These are phyloP conservation scores for Cremastinae sp. DNA, from an alignment of 2,888 invertebrate genomes.

Conservation along the genomic window DNA sequence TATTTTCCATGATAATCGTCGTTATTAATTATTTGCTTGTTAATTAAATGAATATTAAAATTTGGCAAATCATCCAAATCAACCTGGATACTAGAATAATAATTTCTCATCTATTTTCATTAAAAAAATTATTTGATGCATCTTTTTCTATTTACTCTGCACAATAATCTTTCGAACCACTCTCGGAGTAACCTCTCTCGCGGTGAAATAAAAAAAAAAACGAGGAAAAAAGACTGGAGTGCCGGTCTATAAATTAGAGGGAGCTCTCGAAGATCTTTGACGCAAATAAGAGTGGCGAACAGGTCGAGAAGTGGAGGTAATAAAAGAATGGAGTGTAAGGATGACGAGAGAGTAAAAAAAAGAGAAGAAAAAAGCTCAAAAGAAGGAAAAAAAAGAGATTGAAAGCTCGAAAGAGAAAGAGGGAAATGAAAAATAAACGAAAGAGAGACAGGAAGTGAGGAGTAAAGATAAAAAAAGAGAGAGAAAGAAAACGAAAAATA, in stretches of 20 bases:
- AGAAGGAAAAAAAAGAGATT: conserved; percentile 1
- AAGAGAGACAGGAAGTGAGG: background rate
- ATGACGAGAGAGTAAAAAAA: background rate
- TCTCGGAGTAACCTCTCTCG: background rate
- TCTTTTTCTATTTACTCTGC: too few species aligned
- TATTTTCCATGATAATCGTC: too few species aligned
- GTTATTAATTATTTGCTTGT: too few species aligned
- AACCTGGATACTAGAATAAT: too few species aligned
- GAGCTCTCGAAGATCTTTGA: conserved; percentile 50
- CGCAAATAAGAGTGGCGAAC: conserved; percentile 27
- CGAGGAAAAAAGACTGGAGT: background rate
- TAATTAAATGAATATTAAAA: too few species aligned
- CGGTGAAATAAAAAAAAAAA: background rate
- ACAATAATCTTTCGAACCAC: too few species aligned
- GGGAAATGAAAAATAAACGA: background rate
- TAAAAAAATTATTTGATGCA: background rate
- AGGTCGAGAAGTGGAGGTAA: conserved; percentile 10
- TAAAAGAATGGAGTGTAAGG: conserved; percentile 31
- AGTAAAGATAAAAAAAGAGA: conserved; percentile 1
- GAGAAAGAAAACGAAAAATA: background rate
- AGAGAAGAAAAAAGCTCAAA: background rate
- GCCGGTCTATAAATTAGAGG: conserved; percentile 8
- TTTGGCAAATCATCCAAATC: too few species aligned
- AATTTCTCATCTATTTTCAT: background rate
- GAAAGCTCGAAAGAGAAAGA: background rate